Percentiles rank a stretch among this genome's conserved stretches.
Conservation (phyloP, 2,888 invertebrate genomes). For the Drosophila merina region DNA sequence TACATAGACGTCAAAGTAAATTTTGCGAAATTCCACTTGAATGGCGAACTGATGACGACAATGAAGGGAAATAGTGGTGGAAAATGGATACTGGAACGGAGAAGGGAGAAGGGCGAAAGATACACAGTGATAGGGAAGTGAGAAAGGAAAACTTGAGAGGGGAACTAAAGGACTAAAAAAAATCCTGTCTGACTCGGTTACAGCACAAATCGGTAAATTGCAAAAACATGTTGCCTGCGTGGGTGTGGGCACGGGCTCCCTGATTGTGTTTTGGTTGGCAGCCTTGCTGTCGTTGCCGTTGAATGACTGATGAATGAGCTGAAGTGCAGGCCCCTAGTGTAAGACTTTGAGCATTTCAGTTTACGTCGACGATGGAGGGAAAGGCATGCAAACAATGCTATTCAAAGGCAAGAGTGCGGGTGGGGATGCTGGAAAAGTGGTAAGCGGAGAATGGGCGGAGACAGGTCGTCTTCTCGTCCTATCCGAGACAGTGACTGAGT, state of each 20-base stretch:
- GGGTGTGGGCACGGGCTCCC: slow-evolving; percentile 29
- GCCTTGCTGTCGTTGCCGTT: slow-evolving; percentile 32
- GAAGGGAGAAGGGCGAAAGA: background rate
- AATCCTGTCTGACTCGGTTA: slow-evolving; percentile 61
- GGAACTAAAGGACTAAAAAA: slow-evolving; percentile 6
- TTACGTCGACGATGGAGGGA: slow-evolving; percentile 29
- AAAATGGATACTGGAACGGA: background rate
- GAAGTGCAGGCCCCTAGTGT: slow-evolving; percentile 46
- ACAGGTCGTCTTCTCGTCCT: slow-evolving; percentile 4
- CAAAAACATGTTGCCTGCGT: slow-evolving; percentile 72
- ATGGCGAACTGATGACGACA: slow-evolving; percentile 61
- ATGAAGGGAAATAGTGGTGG: slow-evolving; percentile 19
- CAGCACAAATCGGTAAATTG: slow-evolving; percentile 73
- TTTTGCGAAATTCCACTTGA: slow-evolving; percentile 72
- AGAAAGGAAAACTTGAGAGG: slow-evolving; percentile 8
- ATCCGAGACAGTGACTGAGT: slow-evolving; percentile 13
- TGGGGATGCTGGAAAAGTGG: slow-evolving; percentile 5
- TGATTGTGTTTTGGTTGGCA: slow-evolving; percentile 43
- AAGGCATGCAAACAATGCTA: slow-evolving; percentile 59
- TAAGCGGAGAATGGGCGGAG: slow-evolving; percentile 23
- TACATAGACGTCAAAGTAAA: slow-evolving; percentile 73
- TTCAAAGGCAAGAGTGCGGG: background rate
- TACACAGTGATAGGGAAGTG: background rate
- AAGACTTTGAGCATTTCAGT: slow-evolving; percentile 45
- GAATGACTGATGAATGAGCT: slow-evolving; percentile 73